Evolutionary conservation across 2,113 vertebrate species (phyloP), one percentile per base, ranked within the genome.

Genomic region (Mesocricetus auratus): DNA sequence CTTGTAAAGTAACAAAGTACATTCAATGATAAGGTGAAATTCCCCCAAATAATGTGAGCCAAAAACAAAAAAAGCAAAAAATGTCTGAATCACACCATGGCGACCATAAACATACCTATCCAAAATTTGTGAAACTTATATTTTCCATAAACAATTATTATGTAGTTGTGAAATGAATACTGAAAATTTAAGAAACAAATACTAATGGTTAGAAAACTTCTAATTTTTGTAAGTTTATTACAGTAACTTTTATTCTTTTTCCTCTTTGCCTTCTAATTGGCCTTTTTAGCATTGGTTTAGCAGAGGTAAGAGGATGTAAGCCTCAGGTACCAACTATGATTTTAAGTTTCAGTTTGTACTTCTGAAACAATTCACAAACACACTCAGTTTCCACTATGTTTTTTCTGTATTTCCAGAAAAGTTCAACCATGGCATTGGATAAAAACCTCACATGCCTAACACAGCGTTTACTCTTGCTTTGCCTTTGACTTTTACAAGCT

Each of bases 1-100:
- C 24, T 94, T 45, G 91, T 92, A 93, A 91, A 92, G 91, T 91
- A 89, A 94, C 33, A 73, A 93, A 97, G 94, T 64, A 68, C 94
- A 39, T 87, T 90, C 56, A 85, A 83, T 83, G 56, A 16, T 83
- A 92, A 95, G 60, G 39, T 75, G 93, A 96, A 95, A 89, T 90
- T 89, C 42, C 69, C 11, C 90, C 24, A 88, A 95, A 88, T 94
- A 94, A 93, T 50, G 87, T 88, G 69, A 95, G 62, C 60, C n/a
- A 86, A 42, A 89, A 89, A 97, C 47, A 95, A 64, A 31, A 75
- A 62, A 22, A 50, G 50, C 60, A 74, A 39, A 89, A 91, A 97
- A 92, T 81, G 90, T 93, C 88, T 73, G 33, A 66, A 85, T 85
- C 71, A 69, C n/a, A n/a, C 74, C 24, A 60, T 91, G 73, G n/a